phyloP scores from a whole-genome alignment of 2,888 invertebrate genomes.

The Amblyjoppa proteus region DNA sequence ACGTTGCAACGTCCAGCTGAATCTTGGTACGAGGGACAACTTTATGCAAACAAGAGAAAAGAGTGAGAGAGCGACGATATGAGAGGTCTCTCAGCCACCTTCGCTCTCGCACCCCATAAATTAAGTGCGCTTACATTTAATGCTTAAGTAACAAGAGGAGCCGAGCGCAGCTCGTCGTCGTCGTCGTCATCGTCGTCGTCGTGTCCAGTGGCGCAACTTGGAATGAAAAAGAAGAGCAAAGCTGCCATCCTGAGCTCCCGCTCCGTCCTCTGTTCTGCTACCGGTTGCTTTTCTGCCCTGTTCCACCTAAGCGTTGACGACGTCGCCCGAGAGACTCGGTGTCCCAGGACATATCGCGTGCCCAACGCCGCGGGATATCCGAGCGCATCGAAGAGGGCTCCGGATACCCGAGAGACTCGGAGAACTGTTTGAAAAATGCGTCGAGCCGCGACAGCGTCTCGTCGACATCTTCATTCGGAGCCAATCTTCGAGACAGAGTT shows the following conservation, averaged over 20 bases:
- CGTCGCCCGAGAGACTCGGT: constrained; percentile 12
- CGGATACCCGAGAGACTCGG: constrained; percentile 43
- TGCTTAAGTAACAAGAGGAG: constrained; percentile 55
- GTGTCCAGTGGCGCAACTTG: constrained; percentile 21
- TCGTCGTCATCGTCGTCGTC: neutral
- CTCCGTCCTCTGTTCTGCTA: constrained; percentile 46
- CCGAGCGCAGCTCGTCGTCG: constrained; percentile 54
- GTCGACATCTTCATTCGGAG: constrained; percentile 43
- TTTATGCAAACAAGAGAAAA: constrained; percentile 44
- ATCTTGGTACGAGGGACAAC: constrained; percentile 6
- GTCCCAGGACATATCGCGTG: constrained; percentile 71
- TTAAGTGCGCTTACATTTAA: constrained; percentile 72
- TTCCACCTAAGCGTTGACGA: constrained; percentile 30
- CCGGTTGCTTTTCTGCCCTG: constrained; percentile 50
- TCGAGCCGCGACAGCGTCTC: constrained; percentile 14
- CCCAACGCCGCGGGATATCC: constrained; percentile 74
- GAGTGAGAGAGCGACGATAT: constrained; percentile 19
- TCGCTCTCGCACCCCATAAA: constrained; percentile 74
- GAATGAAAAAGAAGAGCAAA: constrained; percentile 30
- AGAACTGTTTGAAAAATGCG: constrained; percentile 26
- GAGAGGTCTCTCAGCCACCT: constrained; percentile 33
- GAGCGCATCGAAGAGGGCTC: constrained; percentile 29
- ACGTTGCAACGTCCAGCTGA: neutral
- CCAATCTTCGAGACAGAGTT: neutral
- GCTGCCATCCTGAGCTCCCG: constrained; percentile 32